These are phyloP conservation scores for Vulpes lagopus DNA, from an alignment of 2,113 vertebrate species.

Conservation along the genomic window DNA sequence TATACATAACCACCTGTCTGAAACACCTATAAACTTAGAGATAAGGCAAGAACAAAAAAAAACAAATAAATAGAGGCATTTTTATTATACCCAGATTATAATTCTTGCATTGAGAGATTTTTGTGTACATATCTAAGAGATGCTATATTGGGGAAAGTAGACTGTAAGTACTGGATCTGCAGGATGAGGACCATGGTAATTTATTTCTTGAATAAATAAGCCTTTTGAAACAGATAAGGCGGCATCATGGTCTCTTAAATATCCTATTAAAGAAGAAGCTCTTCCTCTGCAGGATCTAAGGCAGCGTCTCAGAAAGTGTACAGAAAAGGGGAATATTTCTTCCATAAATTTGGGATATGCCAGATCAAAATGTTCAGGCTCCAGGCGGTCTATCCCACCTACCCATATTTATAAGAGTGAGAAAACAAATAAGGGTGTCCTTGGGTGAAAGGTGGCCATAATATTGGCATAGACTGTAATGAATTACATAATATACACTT, in stretches of 20 bases:
- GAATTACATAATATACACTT: background rate
- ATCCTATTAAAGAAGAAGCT: background rate
- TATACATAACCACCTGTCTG: background rate
- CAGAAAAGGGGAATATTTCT: background rate
- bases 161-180: background rate
- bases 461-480: background rate
- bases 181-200: background rate
- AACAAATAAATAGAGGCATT: background rate
- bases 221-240: background rate
- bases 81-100: conserved; percentile 46
- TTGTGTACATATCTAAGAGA: background rate
- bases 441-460: background rate
- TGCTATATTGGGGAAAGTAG: background rate
- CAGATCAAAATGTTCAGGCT: background rate
- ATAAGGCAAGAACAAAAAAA: conserved; percentile 21
- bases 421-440: background rate
- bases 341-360: background rate
- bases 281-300: background rate
- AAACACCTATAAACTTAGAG: background rate
- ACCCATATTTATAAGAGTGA: background rate
- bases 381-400: background rate
- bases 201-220: conserved; percentile 5
- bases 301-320: background rate
- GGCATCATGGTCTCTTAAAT: background rate
- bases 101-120: background rate